Percentiles rank a stretch among this genome's conserved stretches.
Conservation (phyloP, 1,140 invertebrate species). For the Anadara kagoshimensis region DNA sequence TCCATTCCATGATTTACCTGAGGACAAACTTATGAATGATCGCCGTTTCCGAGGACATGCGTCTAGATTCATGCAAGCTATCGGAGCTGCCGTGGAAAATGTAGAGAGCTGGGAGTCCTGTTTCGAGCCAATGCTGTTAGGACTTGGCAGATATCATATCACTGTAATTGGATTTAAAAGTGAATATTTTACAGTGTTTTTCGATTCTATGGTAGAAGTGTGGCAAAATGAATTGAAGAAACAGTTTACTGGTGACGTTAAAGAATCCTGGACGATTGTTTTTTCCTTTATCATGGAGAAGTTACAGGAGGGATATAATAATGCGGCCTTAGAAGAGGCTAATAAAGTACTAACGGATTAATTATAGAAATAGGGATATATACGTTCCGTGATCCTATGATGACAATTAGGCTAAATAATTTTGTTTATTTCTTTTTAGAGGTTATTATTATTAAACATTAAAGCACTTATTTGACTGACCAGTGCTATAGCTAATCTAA, state of each 20-base stretch:
- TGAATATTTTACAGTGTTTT: constrained; percentile 49
- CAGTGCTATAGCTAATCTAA: too few relatives aligned
- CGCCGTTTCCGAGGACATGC: constrained; percentile 49
- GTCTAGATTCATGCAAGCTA: constrained; percentile 57
- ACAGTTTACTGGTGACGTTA: constrained; percentile 35
- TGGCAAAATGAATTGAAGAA: constrained; percentile 40
- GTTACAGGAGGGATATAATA: constrained; percentile 45
- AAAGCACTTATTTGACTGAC: too few relatives aligned
- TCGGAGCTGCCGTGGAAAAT: constrained; percentile 54
- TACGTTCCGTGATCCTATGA: too few relatives aligned
- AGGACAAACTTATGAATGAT: constrained; percentile 37
- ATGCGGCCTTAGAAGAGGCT: background rate
- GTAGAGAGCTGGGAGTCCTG: constrained; percentile 44
- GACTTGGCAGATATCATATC: constrained; percentile 49
- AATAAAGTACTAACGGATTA: background rate
- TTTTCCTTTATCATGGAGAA: constrained; percentile 52
- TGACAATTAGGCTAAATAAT: too few relatives aligned
- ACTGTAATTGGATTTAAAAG: constrained; percentile 48
- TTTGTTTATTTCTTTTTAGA: too few relatives aligned
- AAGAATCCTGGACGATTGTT: constrained; percentile 38
- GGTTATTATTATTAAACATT: too few relatives aligned
- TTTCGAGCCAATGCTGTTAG: constrained; percentile 38
- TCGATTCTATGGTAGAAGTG: constrained; percentile 36
- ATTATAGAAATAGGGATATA: too few relatives aligned
- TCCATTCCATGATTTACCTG: constrained; percentile 39